These are phyloP conservation scores for Melitaea athalia DNA, from an alignment of 2,888 invertebrate species.

Conservation along the genomic window DNA sequence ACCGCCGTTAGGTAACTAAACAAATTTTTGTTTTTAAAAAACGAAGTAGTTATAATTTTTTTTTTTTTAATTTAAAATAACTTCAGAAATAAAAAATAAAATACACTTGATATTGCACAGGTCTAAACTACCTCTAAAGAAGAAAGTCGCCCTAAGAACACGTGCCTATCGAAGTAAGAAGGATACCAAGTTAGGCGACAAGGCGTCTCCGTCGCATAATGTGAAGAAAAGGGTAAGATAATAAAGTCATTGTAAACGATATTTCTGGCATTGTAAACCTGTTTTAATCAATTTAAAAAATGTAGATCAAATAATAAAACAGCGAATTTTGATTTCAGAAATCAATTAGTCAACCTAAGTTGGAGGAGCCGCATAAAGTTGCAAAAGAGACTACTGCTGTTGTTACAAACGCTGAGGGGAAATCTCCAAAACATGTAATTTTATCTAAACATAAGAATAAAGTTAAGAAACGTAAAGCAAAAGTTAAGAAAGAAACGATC, in stretches of 20 bases:
- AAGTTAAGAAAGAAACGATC: conserved; percentile 88
- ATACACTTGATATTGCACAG: conserved; percentile 60
- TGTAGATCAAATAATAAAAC: background rate
- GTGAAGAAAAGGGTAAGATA: conserved; percentile 72
- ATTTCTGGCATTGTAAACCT: background rate
- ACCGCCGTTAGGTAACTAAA: conserved; percentile 85
- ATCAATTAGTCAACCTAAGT: conserved; percentile 62
- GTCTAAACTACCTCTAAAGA: conserved; percentile 92
- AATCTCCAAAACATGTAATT: conserved; percentile 80
- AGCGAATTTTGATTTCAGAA: conserved; percentile 52
- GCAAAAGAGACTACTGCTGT: conserved; percentile 70
- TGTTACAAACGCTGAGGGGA: conserved; percentile 78
- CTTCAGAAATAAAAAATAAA: no score
- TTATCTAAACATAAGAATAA: conserved; percentile 75
- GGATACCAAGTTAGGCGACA: conserved; percentile 68
- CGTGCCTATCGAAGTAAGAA: conserved; percentile 82
- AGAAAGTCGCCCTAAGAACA: conserved; percentile 87
- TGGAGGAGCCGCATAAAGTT: conserved; percentile 65
- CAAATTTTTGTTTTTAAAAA: background rate
- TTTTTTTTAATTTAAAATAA: background rate
- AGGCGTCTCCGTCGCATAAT: conserved; percentile 70
- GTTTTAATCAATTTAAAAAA: background rate
- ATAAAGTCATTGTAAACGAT: background rate
- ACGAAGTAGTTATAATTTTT: background rate
- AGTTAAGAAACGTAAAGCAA: conserved; percentile 79